Conservation (phyloP, 2,888 invertebrate species). For the Conops quadrifasciatus region DNA sequence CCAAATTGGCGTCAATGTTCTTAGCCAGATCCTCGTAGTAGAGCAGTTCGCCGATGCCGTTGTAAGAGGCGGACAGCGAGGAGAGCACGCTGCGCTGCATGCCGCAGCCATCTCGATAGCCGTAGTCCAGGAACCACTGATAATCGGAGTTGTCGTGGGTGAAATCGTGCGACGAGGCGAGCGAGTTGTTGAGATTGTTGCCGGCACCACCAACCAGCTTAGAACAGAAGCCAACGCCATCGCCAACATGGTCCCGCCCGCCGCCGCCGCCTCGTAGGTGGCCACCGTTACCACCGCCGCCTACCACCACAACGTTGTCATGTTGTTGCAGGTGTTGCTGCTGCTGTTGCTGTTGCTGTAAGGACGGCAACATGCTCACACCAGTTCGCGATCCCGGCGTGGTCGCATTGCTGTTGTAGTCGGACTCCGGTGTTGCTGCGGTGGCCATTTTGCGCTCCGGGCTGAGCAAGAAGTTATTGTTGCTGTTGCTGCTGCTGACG, state of each 20-base stretch:
- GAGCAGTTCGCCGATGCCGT: constrained; percentile 73
- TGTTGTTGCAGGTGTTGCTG: constrained; percentile 48
- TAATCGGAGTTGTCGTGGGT: constrained; percentile 89
- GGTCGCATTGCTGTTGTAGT: constrained; percentile 65
- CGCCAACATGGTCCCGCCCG: constrained; percentile 41
- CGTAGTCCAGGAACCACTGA: constrained; percentile 90
- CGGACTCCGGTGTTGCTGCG: constrained; percentile 61
- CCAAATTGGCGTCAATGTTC: constrained; percentile 91
- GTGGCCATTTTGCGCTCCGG: constrained; percentile 49
- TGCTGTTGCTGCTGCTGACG: constrained; percentile 49
- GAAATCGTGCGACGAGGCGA: constrained; percentile 70
- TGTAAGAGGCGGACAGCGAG: constrained; percentile 82
- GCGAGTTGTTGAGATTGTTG: constrained; percentile 63
- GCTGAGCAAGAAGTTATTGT: constrained; percentile 40
- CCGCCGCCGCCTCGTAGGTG: constrained; percentile 52
- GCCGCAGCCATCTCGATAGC: constrained; percentile 79
- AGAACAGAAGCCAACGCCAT: constrained; percentile 46
- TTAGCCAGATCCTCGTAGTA: constrained; percentile 87
- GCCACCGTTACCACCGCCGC: constrained; percentile 55
- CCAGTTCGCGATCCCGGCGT: constrained; percentile 56
- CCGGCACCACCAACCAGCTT: constrained; percentile 42
- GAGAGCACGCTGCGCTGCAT: constrained; percentile 83
- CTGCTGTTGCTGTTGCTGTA: constrained; percentile 52
- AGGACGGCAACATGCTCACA: constrained; percentile 47
- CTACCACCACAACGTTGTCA: constrained; percentile 53